These are phyloP conservation scores for Zaprionus inermis DNA, from an alignment of 1,140 invertebrate species.

Conservation along the genomic window DNA sequence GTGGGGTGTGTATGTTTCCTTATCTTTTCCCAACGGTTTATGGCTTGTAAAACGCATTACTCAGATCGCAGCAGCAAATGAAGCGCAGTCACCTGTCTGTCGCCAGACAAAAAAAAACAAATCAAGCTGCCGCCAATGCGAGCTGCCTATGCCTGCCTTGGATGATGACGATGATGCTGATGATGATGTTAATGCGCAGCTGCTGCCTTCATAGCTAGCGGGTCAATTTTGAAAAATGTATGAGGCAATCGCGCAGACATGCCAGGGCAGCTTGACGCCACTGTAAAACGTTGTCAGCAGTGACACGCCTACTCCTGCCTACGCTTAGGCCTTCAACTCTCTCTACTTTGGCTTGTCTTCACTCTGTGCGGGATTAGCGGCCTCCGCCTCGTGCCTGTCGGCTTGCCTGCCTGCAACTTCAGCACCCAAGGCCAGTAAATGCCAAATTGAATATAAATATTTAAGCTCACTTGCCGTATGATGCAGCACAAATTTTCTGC, in stretches of 20 bases:
- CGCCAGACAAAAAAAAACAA: not conserved
- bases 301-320: constrained; percentile 5
- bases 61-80: not conserved
- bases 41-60: too few species aligned
- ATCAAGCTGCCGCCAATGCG: not conserved
- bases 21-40: not conserved
- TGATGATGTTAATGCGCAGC: constrained; percentile 31
- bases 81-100: constrained; percentile 2
- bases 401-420: constrained; percentile 39
- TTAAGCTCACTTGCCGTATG: constrained; percentile 53
- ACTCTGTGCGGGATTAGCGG: constrained; percentile 35
- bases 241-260: constrained; percentile 72
- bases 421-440: constrained; percentile 58
- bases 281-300: constrained; percentile 55
- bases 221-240: constrained; percentile 74
- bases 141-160: not conserved
- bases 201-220: constrained; percentile 51
- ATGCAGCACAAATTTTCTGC: constrained; percentile 61
- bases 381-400: constrained; percentile 7
- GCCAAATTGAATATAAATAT: constrained; percentile 80
- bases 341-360: constrained; percentile 19
- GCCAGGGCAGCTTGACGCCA: constrained; percentile 45
- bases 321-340: not conserved
- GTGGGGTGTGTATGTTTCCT: not conserved
- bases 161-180: not conserved